These are phyloP conservation scores for Atractosteus spatula DNA, from an alignment of 2,113 vertebrate species.

Conservation along the genomic window DNA sequence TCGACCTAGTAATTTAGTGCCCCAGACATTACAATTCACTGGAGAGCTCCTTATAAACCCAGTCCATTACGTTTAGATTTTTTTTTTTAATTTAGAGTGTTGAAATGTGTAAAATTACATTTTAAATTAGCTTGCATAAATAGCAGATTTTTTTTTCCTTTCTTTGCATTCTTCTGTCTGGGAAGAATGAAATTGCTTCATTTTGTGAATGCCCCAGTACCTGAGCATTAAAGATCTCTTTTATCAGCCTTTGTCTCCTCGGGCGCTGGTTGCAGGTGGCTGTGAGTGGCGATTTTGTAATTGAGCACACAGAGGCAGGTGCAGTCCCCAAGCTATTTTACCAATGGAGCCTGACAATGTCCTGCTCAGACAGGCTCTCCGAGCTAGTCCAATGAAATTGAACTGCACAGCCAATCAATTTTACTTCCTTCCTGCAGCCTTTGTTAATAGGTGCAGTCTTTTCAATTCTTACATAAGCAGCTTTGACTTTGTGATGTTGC, in stretches of 20 bases:
- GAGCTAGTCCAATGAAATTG: neutral
- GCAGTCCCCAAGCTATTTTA: constrained; percentile 4
- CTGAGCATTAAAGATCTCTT: neutral
- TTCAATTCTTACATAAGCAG: no score
- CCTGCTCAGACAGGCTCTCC: neutral
- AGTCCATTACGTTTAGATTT: constrained; percentile 4
- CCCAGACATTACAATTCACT: neutral
- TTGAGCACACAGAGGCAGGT: neutral
- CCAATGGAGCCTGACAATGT: neutral
- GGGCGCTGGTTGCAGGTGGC: neutral
- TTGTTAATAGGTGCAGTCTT: neutral
- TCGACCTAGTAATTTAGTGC: no score
- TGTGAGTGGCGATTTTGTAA: neutral
- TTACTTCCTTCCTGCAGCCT: neutral
- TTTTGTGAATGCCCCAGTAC: no score
- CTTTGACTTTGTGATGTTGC: no score
- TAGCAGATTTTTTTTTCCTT: no score
- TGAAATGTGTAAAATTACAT: no score
- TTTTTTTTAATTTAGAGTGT: neutral
- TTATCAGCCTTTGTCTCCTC: neutral
- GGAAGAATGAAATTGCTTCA: no score
- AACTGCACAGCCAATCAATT: neutral
- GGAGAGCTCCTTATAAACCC: neutral
- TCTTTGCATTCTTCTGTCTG: no score
- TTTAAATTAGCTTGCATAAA: no score